Evolutionary conservation across 2,113 vertebrate genomes (phyloP).

Genomic region (Myiagra hebetior): DNA sequence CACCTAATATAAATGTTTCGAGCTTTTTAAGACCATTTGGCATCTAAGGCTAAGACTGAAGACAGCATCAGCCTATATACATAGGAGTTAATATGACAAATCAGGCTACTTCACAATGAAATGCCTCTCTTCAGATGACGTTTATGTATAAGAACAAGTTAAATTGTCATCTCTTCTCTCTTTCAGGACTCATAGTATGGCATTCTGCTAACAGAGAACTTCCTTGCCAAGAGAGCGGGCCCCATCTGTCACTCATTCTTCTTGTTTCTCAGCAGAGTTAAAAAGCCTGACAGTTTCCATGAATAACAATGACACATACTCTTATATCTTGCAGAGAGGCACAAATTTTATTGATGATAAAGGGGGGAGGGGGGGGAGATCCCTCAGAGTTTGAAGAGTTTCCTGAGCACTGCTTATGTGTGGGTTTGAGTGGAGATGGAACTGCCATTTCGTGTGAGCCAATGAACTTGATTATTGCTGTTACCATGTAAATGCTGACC

Average conservation of each 20-base stretch:
- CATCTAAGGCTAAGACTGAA: background rate
- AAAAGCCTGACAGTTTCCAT: constrained; percentile 66
- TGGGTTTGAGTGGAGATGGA: background rate
- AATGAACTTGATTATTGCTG: background rate
- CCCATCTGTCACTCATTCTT: constrained; percentile 56
- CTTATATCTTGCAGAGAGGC: background rate
- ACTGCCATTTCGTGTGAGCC: background rate
- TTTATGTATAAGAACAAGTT: background rate
- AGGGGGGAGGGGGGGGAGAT: rapidly evolving
- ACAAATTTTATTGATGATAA: constrained; percentile 33
- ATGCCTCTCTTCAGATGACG: background rate
- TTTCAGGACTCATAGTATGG: constrained; percentile 23
- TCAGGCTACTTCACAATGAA: background rate
- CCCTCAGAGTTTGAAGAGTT: background rate
- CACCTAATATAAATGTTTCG: background rate
- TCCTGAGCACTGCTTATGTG: background rate
- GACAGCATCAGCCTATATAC: background rate
- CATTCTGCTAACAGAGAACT: constrained; percentile 42
- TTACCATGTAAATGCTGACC: background rate
- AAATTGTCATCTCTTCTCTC: constrained; percentile 6
- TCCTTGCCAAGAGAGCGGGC: constrained; percentile 25
- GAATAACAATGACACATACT: constrained; percentile 62
- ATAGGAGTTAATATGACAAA: background rate
- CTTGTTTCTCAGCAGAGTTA: constrained; percentile 38
- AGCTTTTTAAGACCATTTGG: background rate